Conservation (phyloP, 2,113 vertebrate species). For the Panthera leo region DNA sequence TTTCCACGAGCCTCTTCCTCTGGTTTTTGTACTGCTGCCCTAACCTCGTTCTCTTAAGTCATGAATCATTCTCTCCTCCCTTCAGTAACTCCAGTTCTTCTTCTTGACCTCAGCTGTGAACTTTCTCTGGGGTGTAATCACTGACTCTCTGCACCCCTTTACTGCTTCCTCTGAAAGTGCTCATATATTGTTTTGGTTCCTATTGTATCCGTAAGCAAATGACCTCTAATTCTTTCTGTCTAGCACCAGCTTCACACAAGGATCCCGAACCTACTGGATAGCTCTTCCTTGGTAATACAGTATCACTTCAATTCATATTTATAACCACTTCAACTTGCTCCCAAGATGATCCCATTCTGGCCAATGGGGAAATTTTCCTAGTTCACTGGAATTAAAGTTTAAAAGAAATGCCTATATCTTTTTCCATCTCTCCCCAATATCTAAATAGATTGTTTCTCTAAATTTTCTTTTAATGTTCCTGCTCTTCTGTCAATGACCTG, state of each 20-base stretch:
- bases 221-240: neutral
- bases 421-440: neutral
- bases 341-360: neutral
- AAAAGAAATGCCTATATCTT: neutral
- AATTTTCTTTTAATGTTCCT: neutral
- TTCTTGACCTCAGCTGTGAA: neutral
- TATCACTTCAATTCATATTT: neutral
- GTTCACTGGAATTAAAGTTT: neutral
- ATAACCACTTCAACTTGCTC: neutral
- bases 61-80: neutral
- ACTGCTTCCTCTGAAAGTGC: neutral
- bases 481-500: neutral
- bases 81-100: neutral
- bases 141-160: neutral
- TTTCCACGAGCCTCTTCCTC: neutral
- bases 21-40: neutral
- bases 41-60: neutral
- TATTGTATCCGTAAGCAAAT: constrained; percentile 8
- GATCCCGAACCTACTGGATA: neutral
- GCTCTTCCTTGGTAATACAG: neutral
- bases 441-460: neutral
- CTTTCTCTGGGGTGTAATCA: neutral
- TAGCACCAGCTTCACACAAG: neutral
- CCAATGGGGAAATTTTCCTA: neutral
- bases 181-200: neutral